Evolutionary conservation across 2,888 invertebrate species (phyloP), one percentile per base, ranked within the genome.

Genomic region (Phyllotreta cruciferae): DNA sequence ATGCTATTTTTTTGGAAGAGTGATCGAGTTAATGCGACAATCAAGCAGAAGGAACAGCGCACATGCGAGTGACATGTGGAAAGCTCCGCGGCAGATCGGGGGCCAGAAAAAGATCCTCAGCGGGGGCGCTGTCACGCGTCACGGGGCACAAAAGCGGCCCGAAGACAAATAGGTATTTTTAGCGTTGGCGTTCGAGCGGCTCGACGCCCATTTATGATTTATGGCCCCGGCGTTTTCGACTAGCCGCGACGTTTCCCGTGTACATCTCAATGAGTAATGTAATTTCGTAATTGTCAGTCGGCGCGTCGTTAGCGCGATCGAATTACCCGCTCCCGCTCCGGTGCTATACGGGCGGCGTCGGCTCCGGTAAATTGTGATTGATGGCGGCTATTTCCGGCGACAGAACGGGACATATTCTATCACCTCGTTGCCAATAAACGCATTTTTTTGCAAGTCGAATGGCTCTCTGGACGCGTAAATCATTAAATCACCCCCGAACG

Each of bases 221-320:
- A 79, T 76, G 78, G 75, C 71, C n/a, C 74, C 24, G 77, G 76
- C 77, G 72, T 72, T 75, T 24, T 75, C 72, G 73, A 69, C 74
- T 73, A 71, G 66, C 60, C 65, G 68, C 72, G 77, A 75, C 77
- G 73, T 71, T 76, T 75, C 75, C 73, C 78, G 77, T n/a, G n/a
- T 76, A 78, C 77, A 76, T 79, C 78, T 78, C 78, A 77, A 77
- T 79, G 79, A 79, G 77, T 78, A 79, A 79, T 79, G 79, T 77
- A 79, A 79, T 79, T 79, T 79, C 78, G 76, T 80, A 80, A 80
- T 80, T 79, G 79, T 79, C 79, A 79, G 76, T 77, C 76, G 71
- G 69, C 4, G 73, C 73, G 78, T 76, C 78, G 77, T 77, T 78
- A 75, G 74, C 72, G 74, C 76, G 74, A 78, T 78, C 78, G 74